A percentile compares a stretch with the other conserved stretches of the same genome.
phyloP scores from a whole-genome alignment of 2,113 vertebrate genomes.

The Ceyx cyanopectus region DNA sequence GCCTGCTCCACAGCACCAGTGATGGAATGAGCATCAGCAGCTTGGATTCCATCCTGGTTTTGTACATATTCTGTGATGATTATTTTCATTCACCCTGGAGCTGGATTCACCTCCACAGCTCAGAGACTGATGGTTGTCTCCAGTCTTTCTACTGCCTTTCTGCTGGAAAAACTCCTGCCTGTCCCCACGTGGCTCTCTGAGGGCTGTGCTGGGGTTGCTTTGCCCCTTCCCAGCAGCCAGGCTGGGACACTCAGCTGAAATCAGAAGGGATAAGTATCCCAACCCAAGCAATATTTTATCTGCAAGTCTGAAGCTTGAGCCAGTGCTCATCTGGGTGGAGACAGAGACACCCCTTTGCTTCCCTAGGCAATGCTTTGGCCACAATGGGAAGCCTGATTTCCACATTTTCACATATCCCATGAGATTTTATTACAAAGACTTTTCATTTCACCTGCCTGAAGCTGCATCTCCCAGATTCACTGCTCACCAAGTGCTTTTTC shows the following conservation, averaged over 20 bases:
- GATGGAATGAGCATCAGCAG: too few species aligned
- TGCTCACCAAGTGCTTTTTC: not conserved
- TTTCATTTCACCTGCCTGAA: not conserved
- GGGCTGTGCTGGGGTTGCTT: not conserved
- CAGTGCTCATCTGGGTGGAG: not conserved
- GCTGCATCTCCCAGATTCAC: not conserved
- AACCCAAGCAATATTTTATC: not conserved
- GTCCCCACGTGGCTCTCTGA: not conserved
- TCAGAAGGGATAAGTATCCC: not conserved
- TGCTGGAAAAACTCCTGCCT: not conserved
- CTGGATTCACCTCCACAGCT: not conserved
- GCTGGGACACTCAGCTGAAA: constrained; percentile 10
- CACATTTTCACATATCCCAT: not conserved
- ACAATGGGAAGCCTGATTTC: not conserved
- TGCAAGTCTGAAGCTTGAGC: not conserved
- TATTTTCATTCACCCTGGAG: too few species aligned
- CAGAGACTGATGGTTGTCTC: not conserved
- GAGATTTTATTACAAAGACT: not conserved
- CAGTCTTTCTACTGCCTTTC: not conserved
- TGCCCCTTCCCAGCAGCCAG: not conserved
- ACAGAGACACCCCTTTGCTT: not conserved
- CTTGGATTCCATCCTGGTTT: too few species aligned
- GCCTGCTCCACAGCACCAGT: too few species aligned
- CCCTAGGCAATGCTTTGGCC: not conserved
- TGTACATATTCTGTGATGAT: too few species aligned